Conservation (phyloP, 2,797 vertebrate genomes). For the Tiaroga cobitis region DNA sequence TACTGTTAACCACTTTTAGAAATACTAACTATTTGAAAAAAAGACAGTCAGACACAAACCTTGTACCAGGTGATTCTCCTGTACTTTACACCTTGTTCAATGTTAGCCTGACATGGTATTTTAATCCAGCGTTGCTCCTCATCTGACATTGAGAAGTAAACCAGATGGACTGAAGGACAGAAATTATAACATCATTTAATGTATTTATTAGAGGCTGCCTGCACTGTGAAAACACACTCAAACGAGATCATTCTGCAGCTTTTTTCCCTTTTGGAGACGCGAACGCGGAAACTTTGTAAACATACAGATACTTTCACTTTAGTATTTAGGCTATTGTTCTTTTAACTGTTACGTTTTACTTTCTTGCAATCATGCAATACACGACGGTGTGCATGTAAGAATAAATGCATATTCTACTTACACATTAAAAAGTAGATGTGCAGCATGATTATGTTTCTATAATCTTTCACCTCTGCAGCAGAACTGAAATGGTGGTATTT, state of each 20-base stretch:
- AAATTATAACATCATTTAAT: neutral
- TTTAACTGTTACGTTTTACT: neutral
- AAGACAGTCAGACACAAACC: slow-evolving; percentile 36
- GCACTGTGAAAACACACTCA: neutral
- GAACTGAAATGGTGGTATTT: neutral
- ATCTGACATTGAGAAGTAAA: neutral
- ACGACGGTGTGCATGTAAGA: neutral
- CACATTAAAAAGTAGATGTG: neutral
- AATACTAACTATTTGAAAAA: neutral
- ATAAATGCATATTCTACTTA: neutral
- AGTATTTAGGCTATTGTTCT: neutral
- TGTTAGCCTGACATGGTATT: slow-evolving; percentile 47
- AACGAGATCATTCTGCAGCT: neutral
- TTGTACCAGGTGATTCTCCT: slow-evolving; percentile 57
- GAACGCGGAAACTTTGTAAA: neutral
- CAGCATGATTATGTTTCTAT: neutral
- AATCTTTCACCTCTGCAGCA: neutral
- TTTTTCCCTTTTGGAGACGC: neutral
- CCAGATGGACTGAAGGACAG: slow-evolving; percentile 27
- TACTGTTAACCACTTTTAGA: neutral
- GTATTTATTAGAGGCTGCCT: neutral
- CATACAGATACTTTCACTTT: neutral
- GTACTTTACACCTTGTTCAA: slow-evolving; percentile 46
- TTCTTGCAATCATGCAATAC: neutral
- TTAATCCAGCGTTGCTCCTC: neutral